Evolutionary conservation across 2,797 vertebrate species (phyloP).

Genomic region (Smutsia temminckii): DNA sequence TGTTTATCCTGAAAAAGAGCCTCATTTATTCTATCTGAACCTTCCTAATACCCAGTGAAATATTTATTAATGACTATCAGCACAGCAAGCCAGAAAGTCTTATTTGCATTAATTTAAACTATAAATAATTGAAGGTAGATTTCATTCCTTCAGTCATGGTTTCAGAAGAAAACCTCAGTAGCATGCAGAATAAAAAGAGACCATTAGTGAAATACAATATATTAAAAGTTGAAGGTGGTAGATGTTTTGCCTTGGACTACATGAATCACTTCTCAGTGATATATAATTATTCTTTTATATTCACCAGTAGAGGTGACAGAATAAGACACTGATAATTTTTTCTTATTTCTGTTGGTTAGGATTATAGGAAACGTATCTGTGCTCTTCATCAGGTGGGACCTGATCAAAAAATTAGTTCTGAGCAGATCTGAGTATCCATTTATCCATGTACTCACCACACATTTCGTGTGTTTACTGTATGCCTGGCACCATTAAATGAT

Average conservation of each 20-base stretch:
- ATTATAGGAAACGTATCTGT: neutral
- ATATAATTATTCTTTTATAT: constrained; percentile 12
- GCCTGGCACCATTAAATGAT: neutral
- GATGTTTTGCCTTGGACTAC: neutral
- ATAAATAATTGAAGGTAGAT: constrained; percentile 76
- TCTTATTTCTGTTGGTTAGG: constrained; percentile 2
- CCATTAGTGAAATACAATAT: constrained; percentile 4
- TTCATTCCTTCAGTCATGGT: constrained; percentile 61
- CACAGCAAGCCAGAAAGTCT: constrained; percentile 46
- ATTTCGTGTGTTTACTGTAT: neutral
- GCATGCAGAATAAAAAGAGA: neutral
- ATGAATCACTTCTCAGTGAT: neutral
- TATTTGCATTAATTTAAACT: constrained; percentile 75
- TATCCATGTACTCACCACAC: neutral
- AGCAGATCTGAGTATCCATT: neutral
- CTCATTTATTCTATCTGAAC: constrained; percentile 66
- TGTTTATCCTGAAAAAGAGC: constrained; percentile 67
- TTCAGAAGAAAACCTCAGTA: constrained; percentile 3
- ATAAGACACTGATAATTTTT: neutral
- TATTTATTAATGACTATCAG: constrained; percentile 72
- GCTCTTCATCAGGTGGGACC: neutral
- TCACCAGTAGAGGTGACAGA: neutral
- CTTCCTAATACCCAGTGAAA: constrained; percentile 69
- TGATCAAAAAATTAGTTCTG: neutral
- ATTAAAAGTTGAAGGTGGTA: neutral